A percentile compares a stretch with the other conserved stretches of the same genome.
These are phyloP conservation scores for Enteromius viviparus DNA, from an alignment of 2,797 vertebrate species.

Conservation along the genomic window DNA sequence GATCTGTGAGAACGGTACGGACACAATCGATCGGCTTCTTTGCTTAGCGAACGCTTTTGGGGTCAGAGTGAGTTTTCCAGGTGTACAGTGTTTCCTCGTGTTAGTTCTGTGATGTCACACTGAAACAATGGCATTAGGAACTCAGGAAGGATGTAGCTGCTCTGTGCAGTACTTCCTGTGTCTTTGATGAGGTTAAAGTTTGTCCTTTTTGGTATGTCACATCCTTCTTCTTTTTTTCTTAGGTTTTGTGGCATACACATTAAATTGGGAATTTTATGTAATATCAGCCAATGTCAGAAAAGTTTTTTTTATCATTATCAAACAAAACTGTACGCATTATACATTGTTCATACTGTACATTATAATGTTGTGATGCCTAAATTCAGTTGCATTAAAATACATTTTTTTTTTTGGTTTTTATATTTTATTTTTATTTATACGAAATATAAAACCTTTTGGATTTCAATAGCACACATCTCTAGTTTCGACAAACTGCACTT, in stretches of 20 bases:
- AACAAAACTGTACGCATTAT: neutral
- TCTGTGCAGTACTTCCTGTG: constrained; percentile 68
- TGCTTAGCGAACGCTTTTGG: constrained; percentile 18
- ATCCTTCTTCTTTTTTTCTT: neutral
- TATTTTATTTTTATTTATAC: neutral
- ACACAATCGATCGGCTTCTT: constrained; percentile 5
- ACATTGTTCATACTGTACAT: neutral
- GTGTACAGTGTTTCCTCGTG: constrained; percentile 53
- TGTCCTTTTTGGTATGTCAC: neutral
- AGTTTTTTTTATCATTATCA: neutral
- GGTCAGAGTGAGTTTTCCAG: constrained; percentile 49
- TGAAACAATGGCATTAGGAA: constrained; percentile 78
- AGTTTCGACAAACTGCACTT: neutral
- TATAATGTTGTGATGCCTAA: neutral
- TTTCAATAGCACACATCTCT: neutral
- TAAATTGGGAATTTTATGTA: neutral
- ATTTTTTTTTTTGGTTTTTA: neutral
- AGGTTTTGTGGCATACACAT: neutral
- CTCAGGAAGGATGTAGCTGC: constrained; percentile 80
- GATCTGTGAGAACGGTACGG: constrained; percentile 75
- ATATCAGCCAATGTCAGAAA: neutral
- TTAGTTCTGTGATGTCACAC: constrained; percentile 73
- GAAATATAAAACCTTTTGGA: neutral
- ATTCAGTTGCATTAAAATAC: neutral
- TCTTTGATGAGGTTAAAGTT: constrained; percentile 62